A percentile compares a stretch with the other conserved stretches of the same genome.
phyloP scores from a whole-genome alignment of 2,113 vertebrate genomes.

The Cyprinodon brontotheroides region DNA sequence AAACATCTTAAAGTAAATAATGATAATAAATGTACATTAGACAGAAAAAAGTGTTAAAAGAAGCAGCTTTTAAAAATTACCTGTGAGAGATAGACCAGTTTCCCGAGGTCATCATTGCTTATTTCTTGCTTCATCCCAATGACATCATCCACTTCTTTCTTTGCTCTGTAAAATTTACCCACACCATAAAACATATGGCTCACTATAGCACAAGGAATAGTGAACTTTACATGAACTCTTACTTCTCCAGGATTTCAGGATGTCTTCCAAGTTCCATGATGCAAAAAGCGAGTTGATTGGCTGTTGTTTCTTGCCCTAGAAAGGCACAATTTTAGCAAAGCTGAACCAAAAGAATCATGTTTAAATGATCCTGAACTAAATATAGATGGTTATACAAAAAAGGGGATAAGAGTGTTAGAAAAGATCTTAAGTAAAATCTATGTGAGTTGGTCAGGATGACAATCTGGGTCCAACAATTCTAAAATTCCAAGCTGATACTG shows the following conservation, averaged over 20 bases:
- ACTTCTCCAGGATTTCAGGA: slow-evolving; percentile 87
- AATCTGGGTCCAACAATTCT: too few relatives aligned
- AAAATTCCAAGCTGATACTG: too few relatives aligned
- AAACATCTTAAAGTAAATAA: background rate
- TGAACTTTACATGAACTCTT: background rate
- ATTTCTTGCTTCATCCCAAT: slow-evolving; percentile 88
- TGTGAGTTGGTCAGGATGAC: too few relatives aligned
- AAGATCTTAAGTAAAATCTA: too few relatives aligned
- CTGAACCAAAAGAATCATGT: background rate
- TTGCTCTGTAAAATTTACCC: slow-evolving; percentile 73
- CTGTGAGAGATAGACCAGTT: slow-evolving; percentile 88
- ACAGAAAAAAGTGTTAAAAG: background rate
- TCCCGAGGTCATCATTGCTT: slow-evolving; percentile 86
- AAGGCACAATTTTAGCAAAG: background rate
- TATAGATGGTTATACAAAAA: background rate
- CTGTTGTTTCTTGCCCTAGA: slow-evolving; percentile 91
- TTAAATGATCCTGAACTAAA: background rate
- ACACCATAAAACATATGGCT: background rate
- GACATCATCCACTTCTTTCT: slow-evolving; percentile 88
- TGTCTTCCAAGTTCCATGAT: slow-evolving; percentile 87
- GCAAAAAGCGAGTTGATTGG: slow-evolving; percentile 87
- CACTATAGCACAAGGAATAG: background rate
- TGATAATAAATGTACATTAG: background rate
- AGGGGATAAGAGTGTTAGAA: too few relatives aligned
- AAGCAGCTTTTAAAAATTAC: slow-evolving; percentile 34